These are phyloP conservation scores for Zaprionus lineosus DNA, from an alignment of 2,888 invertebrate species.

Conservation along the genomic window DNA sequence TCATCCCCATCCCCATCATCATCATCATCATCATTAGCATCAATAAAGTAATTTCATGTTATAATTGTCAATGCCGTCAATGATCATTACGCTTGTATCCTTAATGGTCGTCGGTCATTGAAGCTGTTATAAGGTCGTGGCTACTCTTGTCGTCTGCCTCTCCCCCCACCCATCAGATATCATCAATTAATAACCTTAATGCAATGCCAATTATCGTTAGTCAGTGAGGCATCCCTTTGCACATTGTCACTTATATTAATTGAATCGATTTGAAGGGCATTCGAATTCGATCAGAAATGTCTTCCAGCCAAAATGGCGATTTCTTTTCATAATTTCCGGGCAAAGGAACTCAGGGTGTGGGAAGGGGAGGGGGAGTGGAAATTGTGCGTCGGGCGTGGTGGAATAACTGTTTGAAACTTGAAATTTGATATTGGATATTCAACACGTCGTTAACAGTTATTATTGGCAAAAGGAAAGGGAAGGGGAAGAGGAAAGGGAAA, in stretches of 20 bases:
- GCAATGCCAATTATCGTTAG: conserved; percentile 73
- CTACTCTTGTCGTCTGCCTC: conserved; percentile 3
- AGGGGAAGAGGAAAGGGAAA: conserved; percentile 7
- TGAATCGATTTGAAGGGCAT: conserved; percentile 51
- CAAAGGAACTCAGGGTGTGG: conserved; percentile 59
- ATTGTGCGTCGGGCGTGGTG: conserved; percentile 23
- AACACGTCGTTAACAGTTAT: conserved; percentile 12
- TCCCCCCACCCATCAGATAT: conserved; percentile 9
- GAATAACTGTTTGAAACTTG: conserved; percentile 40
- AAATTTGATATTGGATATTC: conserved; percentile 60
- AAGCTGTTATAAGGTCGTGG: background rate
- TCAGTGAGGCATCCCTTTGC: conserved; percentile 36
- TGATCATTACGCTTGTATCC: conserved; percentile 40
- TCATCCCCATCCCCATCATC: conserved; percentile 9
- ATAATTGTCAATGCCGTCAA: conserved; percentile 36
- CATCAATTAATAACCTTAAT: conserved; percentile 72
- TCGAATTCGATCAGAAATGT: conserved; percentile 6
- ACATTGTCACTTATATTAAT: conserved; percentile 73
- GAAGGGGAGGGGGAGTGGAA: conserved; percentile 49
- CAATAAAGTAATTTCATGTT: conserved; percentile 16
- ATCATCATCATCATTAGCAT: conserved; percentile 4
- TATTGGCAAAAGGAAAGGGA: too few species aligned
- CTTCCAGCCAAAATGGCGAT: conserved; percentile 20
- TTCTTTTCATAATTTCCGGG: conserved; percentile 63
- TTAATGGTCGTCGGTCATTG: conserved; percentile 1